These are phyloP conservation scores for Hapalemur alaotrensis DNA, from an alignment of 2,797 vertebrate species.

Conservation along the genomic window DNA sequence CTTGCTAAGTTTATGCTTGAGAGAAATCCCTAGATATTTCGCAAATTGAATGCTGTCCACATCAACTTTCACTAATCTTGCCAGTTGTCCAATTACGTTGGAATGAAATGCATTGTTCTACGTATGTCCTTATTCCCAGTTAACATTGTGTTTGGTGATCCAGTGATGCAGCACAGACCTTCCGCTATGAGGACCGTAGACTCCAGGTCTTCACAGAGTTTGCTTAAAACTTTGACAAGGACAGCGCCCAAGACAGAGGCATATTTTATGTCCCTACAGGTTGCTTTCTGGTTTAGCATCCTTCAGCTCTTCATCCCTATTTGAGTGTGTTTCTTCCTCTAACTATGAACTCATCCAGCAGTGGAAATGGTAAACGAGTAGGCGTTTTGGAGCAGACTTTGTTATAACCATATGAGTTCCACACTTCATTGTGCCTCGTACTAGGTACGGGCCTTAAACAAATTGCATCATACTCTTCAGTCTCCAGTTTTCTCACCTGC, in stretches of 20 bases:
- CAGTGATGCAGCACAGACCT: not conserved
- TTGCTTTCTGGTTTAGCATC: not conserved
- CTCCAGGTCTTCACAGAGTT: not conserved
- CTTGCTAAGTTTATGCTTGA: not conserved
- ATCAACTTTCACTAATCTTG: not conserved
- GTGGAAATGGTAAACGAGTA: not conserved
- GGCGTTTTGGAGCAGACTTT: not conserved
- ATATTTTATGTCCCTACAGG: no score
- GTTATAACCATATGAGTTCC: not conserved
- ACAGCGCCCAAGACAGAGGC: not conserved
- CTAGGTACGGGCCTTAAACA: not conserved
- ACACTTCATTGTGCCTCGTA: not conserved
- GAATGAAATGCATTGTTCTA: not conserved
- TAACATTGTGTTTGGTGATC: not conserved
- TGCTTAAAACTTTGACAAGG: not conserved
- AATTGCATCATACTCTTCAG: no score
- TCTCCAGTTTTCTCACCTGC: not conserved
- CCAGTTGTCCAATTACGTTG: not conserved
- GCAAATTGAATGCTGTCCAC: not conserved
- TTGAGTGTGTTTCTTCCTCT: not conserved
- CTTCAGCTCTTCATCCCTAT: rapidly evolving
- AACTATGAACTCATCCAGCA: not conserved
- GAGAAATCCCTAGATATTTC: not conserved
- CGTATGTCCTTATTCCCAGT: not conserved
- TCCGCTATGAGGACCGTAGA: not conserved